Base-by-base conservation (phyloP, 2,888 invertebrate species). In the Palloptera scutellata region DNA sequence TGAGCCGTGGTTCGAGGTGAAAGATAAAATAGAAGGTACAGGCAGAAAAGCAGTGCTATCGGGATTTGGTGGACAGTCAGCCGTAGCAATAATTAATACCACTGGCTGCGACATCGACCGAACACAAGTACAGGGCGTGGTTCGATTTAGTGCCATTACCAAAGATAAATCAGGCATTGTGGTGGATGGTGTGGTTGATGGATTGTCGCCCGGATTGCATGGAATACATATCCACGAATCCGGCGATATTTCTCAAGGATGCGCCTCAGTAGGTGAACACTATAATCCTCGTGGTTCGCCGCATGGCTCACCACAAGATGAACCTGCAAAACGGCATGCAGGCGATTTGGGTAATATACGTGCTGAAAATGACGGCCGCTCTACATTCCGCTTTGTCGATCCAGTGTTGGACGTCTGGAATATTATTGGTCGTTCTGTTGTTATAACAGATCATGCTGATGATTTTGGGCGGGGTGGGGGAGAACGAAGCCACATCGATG, bases 131-230 rank as follows among this genome's bases (percentile, higher is more conserved):
- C 86, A 90, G 77, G 96, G 96, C 0, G 91, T 96, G 15, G 88
- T 95, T 8, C 84, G 96, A 67, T 92, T 96, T 71, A 86, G 87
- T 15, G 82, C 87, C 53, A 86, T 85, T 6, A 72, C 74, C 1
- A 74, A 75, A 0, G 74, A 80, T 0, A 80, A 83, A 0, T 75
- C 82, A 0, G 89, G 88, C 0, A 90, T 92, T 61, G 87, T 96
- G 0, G 88, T 95, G 2, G 96, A 96, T 79, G 96, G 96, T 0
- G 92, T 92, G 1, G 85, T 96, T 2, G 95, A 96, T 85, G 94
- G 94, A 0, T 86, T 96, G 55, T 74, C 86, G 0, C 88, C 88
- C 43, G 92, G 92, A 72, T 85, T 81, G 64, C 83, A 85, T 71
- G 83, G 82, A 9, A 74, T 86, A 5, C 84, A 85, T 72, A 85